Conservation (phyloP, 2,113 vertebrate genomes). For the Coreoperca whiteheadi region DNA sequence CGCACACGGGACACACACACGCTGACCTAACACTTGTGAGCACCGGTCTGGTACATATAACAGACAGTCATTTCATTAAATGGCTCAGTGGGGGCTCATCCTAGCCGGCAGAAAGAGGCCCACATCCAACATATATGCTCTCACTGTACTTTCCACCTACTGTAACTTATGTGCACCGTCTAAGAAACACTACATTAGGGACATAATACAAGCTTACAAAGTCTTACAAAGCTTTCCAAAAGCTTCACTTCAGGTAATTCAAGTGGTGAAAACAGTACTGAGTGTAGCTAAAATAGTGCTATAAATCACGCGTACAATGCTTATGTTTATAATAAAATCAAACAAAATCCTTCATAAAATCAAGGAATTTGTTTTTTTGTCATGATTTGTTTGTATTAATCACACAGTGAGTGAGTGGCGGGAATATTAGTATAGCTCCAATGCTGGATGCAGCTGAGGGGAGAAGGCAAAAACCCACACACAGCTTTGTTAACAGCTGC, state of each 20-base stretch:
- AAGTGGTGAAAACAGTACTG: slow-evolving; percentile 73
- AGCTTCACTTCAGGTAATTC: slow-evolving; percentile 74
- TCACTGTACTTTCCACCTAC: slow-evolving; percentile 48
- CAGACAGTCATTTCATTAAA: slow-evolving; percentile 78
- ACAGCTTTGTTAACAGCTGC: slow-evolving; percentile 58
- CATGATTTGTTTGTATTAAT: slow-evolving; percentile 29
- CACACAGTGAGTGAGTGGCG: slow-evolving; percentile 39
- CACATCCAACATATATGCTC: slow-evolving; percentile 57
- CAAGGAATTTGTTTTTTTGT: slow-evolving; percentile 77
- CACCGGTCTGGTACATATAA: slow-evolving; percentile 64
- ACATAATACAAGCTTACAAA: slow-evolving; percentile 37
- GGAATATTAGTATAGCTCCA: slow-evolving; percentile 21
- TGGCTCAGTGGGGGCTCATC: slow-evolving; percentile 79
- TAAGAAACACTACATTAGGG: slow-evolving; percentile 38
- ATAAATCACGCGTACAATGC: slow-evolving; percentile 38
- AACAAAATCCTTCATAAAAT: slow-evolving; percentile 75
- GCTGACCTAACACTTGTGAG: slow-evolving; percentile 54
- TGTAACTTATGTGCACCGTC: slow-evolving; percentile 57
- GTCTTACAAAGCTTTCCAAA: slow-evolving; percentile 69
- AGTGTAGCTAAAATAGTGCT: slow-evolving; percentile 69
- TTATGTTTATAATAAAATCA: slow-evolving; percentile 33
- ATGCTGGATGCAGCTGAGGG: slow-evolving; percentile 30
- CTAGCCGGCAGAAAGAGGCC: slow-evolving; percentile 81
- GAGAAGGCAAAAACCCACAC: slow-evolving; percentile 16
- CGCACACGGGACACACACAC: slow-evolving; percentile 1